Conservation (phyloP, 53 echinoderm and acorn worm species). For the Patiria pectinifera region DNA sequence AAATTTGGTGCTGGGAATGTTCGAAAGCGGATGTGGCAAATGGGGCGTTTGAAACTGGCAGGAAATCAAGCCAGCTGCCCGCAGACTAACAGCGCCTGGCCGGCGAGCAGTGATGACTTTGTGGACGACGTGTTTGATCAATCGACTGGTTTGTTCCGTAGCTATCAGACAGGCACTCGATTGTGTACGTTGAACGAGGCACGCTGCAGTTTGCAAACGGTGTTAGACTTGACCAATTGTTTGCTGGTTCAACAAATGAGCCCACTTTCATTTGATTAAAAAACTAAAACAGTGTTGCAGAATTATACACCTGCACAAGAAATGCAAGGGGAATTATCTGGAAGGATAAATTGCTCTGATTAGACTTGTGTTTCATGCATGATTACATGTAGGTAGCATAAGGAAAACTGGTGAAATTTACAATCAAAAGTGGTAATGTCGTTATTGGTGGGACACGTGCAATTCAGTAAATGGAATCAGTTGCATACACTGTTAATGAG, state of each 20-base stretch:
- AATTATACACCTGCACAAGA: not conserved
- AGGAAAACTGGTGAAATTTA: not conserved
- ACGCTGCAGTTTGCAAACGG: not conserved
- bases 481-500: too few relatives aligned
- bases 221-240: not conserved
- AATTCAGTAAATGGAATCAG: too few relatives aligned
- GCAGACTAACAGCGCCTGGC: not conserved
- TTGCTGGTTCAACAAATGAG: conserved; percentile 10
- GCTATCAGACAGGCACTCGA: not conserved
- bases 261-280: not conserved
- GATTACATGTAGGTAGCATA: not conserved
- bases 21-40: not conserved
- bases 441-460: not conserved
- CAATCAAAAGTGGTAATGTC: not conserved
- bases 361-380: not conserved
- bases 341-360: not conserved
- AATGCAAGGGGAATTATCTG: not conserved
- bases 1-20: not conserved
- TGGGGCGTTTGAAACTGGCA: not conserved
- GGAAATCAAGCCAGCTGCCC: conserved; percentile 10
- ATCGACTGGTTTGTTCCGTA: conserved; percentile 23
- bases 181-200: not conserved
- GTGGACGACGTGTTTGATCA: conserved; percentile 16
- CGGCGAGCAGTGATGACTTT: not conserved
- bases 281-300: not conserved